phyloP scores from a whole-genome alignment of 2,113 vertebrate species.

The Megaceryle maxima region DNA sequence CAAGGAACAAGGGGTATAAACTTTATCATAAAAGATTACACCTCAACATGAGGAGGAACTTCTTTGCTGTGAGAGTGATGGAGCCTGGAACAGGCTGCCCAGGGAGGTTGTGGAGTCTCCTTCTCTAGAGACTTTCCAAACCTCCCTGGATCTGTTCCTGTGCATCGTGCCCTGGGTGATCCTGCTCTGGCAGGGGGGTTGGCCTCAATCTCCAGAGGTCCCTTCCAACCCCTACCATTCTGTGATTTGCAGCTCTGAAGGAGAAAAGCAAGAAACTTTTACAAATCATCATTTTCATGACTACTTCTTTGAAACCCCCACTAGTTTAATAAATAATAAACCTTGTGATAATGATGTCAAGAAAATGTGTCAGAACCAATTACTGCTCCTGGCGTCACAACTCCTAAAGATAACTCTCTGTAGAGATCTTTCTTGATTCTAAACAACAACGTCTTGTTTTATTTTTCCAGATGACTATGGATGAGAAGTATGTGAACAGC shows the following conservation, averaged over 20 bases:
- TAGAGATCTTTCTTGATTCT: neutral
- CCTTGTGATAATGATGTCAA: neutral
- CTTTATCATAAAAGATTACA: too few relatives aligned
- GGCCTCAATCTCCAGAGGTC: too few relatives aligned
- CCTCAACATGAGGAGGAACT: too few relatives aligned
- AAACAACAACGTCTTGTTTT: neutral
- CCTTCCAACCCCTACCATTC: too few relatives aligned
- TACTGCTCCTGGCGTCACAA: neutral
- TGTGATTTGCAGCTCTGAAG: neutral
- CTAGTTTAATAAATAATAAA: neutral
- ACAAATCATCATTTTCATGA: neutral
- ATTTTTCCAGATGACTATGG: slow-evolving; percentile 96
- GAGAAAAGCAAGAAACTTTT: neutral
- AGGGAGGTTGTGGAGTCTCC: too few relatives aligned
- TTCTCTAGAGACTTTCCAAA: too few relatives aligned
- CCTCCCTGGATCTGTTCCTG: too few relatives aligned
- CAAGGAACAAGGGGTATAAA: too few relatives aligned
- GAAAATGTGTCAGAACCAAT: neutral
- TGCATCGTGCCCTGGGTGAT: too few relatives aligned
- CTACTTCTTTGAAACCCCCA: neutral
- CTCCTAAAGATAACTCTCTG: neutral
- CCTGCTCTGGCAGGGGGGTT: too few relatives aligned
- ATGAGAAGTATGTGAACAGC: slow-evolving; percentile 99
- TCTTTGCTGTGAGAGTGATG: too few relatives aligned
- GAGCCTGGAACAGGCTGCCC: too few relatives aligned